Evolutionary conservation across 2,113 vertebrate genomes (phyloP), one percentile per base, ranked within the genome.

Genomic region (Channa argus): DNA sequence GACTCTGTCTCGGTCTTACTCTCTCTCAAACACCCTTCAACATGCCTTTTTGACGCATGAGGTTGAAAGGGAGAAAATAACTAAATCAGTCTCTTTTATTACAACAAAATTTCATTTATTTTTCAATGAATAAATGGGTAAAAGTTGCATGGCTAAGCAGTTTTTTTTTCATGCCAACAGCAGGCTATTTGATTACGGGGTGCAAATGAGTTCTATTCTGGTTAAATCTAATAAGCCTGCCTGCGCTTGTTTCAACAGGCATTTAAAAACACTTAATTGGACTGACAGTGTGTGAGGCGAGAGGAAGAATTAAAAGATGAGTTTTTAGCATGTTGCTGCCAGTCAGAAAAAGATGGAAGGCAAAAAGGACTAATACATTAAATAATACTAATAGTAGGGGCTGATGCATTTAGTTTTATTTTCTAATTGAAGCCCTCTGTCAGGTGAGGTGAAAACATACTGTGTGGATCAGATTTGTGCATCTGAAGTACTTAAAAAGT

Each of bases 241-340:
- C 85, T 79, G 76, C 44, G 3, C 88, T 86, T 87, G 87, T 89
- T 91, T 89, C 84, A 84, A 80, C 87, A 86, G 83, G 68, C 83
- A 74, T 91, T 91, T 89, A 83, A 88, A 89, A 86, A 82, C 63
- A 81, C 76, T 71, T 82, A 85, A 90, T 89, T 91, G 83, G 84
- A 79, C 77, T 73, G 78, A 86, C 71, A 76, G 55, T 70, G 66
- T 81, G 81, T 77, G 83, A 85, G 75, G 75, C 34, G 46, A 59
- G 62, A 59, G 67, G 51, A 74, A 82, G 65, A 86, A 81, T 80
- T 87, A 74, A 71, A 66, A 83, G 74, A 53, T 63, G 38, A 47
- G 45, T 44, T 80, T 83, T 59, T 80, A 66, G 66, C 73, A 3
- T 79, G 80, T 84, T 81, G 68, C 61, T 80, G 59, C 36, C 44